Evolutionary conservation across 2,888 invertebrate species (phyloP).

Genomic region (Hymenopus coronatus): DNA sequence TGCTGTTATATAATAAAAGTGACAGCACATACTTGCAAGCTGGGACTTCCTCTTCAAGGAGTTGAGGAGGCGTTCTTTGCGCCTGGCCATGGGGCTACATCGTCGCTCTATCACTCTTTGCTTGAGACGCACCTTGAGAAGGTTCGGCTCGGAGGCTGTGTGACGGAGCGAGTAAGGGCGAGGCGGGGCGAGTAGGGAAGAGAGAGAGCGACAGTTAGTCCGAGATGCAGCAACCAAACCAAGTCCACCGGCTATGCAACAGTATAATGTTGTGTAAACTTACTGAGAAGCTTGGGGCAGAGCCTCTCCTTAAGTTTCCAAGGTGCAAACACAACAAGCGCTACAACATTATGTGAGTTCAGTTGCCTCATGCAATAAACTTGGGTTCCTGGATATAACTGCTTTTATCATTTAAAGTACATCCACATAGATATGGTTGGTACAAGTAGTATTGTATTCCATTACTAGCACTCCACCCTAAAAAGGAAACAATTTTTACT

Average conservation of each 20-base stretch:
- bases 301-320: too few relatives aligned
- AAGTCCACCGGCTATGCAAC: background rate
- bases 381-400: too few relatives aligned
- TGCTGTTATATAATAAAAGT: background rate
- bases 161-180: slow-evolving; percentile 38
- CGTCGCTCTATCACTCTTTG: slow-evolving; percentile 94
- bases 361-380: too few relatives aligned
- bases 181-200: slow-evolving; percentile 22
- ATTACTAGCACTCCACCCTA: too few relatives aligned
- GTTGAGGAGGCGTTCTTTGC: slow-evolving; percentile 73
- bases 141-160: slow-evolving; percentile 94
- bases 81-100: slow-evolving; percentile 83
- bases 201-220: slow-evolving; percentile 25
- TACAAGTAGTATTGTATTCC: too few relatives aligned
- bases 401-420: too few relatives aligned
- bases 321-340: too few relatives aligned
- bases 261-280: background rate
- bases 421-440: too few relatives aligned
- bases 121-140: slow-evolving; percentile 89
- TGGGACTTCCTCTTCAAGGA: slow-evolving; percentile 70
- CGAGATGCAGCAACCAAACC: background rate
- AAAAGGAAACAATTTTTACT: too few relatives aligned
- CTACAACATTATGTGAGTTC: too few relatives aligned
- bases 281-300: background rate
- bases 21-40: slow-evolving; percentile 52